Base-by-base conservation (phyloP, 2,113 vertebrate genomes). In the Pavo muticus region DNA sequence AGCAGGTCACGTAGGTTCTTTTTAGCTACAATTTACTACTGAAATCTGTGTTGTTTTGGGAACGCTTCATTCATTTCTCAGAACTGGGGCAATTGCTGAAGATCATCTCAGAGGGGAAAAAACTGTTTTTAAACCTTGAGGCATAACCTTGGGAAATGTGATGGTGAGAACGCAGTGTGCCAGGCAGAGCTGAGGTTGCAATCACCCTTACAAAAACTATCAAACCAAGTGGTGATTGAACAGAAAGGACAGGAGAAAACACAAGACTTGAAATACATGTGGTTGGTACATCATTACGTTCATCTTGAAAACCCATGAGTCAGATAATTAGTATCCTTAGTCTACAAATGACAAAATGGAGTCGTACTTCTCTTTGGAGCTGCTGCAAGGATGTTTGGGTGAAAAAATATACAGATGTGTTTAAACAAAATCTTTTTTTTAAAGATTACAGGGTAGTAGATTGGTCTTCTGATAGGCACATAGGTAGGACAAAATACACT, bases 41-140 rank as follows among this genome's bases (percentile, higher is more conserved):
- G 90, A 94, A 91, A 91, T 90, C 54, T 90, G 20, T 75, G 88
- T 95, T 94, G 87, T 94, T 96, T 96, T 93, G 79, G 61, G 90
- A 95, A 90, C 79, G 65, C 50, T 96, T 91, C 91, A 93, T 94
- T 95, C 76, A 90, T 88, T 94, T 90, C 69, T 88, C 39, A 54
- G 70, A 96, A 95, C 83, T 95, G 88, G 94, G 85, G 40, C 79
- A 1, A 20, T 40, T 74, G 40, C 16, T 0, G 57, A 95, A 94
- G 95, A 93, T 94, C 93, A 73, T 83, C 52, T 88, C 3, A 1
- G 73, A 84, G 39, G 59, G 59, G 60, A 24, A 39, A 50, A 84
- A 81, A 32, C 29, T 81, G 73, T 80, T 94, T 84, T 89, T 81
- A 95, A 95, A 90, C 79, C 72, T 90, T 88, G 65, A 90, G 24